These are phyloP conservation scores for Lucinisca nassula DNA, from an alignment of 2,888 invertebrate species.

Conservation along the genomic window DNA sequence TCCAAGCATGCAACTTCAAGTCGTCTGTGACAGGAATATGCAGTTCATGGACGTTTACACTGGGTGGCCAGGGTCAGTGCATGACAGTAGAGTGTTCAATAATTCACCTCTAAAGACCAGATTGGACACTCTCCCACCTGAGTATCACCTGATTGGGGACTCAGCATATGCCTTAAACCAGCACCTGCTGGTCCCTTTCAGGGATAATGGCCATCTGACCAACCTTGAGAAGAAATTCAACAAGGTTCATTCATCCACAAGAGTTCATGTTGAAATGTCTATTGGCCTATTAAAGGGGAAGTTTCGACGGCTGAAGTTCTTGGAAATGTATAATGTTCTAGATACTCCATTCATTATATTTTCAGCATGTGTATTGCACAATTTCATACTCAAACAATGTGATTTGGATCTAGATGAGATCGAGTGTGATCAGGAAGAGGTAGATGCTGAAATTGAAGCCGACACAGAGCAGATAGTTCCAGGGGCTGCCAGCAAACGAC, in stretches of 20 bases:
- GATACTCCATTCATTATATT: constrained; percentile 24
- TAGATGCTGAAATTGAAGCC: not conserved
- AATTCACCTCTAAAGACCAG: constrained; percentile 33
- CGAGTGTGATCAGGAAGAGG: not conserved
- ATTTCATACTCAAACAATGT: constrained; percentile 2
- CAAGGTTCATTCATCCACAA: constrained; percentile 39
- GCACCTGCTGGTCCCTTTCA: constrained; percentile 49
- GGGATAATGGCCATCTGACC: constrained; percentile 60
- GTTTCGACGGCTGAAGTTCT: constrained; percentile 45
- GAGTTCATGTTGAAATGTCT: constrained; percentile 37
- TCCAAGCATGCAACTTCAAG: constrained; percentile 59
- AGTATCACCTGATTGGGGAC: constrained; percentile 54
- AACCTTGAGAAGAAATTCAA: constrained; percentile 46
- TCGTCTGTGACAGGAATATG: constrained; percentile 56
- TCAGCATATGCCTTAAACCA: constrained; percentile 49
- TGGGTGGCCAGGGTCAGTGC: constrained; percentile 60
- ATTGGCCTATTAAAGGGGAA: constrained; percentile 54
- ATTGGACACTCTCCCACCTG: not conserved
- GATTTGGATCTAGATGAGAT: not conserved
- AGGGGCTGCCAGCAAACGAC: not conserved
- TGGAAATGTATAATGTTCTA: constrained; percentile 38
- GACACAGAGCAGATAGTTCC: not conserved
- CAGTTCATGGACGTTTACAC: constrained; percentile 53
- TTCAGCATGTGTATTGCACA: constrained; percentile 49
- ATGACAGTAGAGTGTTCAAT: constrained; percentile 56